phyloP scores from a whole-genome alignment of 1,140 invertebrate genomes.

The Hypothenemus hampei region DNA sequence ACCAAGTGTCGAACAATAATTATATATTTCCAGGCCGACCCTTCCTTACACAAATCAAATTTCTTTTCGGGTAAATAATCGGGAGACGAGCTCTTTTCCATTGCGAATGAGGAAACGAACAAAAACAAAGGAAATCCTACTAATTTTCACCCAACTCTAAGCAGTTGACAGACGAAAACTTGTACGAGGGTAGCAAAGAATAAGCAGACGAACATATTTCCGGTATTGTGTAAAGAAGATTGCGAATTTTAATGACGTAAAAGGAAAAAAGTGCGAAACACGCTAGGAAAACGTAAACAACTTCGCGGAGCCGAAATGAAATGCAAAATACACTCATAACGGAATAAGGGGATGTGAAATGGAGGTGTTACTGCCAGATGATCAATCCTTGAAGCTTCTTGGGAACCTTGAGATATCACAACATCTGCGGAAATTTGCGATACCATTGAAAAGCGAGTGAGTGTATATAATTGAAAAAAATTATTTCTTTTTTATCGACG shows the following conservation, averaged over 20 bases:
- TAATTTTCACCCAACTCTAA: not conserved
- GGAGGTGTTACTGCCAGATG: slow-evolving; percentile 15
- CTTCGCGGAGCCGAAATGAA: slow-evolving; percentile 11
- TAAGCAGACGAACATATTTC: not conserved
- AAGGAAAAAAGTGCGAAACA: not conserved
- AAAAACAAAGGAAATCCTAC: not conserved
- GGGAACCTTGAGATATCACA: slow-evolving; percentile 5
- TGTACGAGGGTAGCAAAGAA: not conserved
- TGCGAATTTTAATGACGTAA: slow-evolving; percentile 5
- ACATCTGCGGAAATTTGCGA: slow-evolving; percentile 13
- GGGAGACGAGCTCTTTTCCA: not conserved
- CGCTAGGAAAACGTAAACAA: slow-evolving; percentile 15
- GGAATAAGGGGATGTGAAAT: slow-evolving; percentile 13
- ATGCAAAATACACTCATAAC: slow-evolving; percentile 21
- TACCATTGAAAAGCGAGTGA: too few species aligned
- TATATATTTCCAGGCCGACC: too few species aligned
- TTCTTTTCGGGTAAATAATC: not conserved
- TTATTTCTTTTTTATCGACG: too few species aligned
- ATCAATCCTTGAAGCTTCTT: slow-evolving; percentile 16
- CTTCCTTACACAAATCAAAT: not conserved
- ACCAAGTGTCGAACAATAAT: too few species aligned
- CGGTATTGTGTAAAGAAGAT: not conserved
- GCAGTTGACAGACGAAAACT: not conserved
- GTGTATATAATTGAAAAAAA: too few species aligned
- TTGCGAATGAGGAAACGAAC: not conserved